Evolutionary conservation across 2,888 invertebrate species (phyloP).

Genomic region (Eremobia ochroleuca): DNA sequence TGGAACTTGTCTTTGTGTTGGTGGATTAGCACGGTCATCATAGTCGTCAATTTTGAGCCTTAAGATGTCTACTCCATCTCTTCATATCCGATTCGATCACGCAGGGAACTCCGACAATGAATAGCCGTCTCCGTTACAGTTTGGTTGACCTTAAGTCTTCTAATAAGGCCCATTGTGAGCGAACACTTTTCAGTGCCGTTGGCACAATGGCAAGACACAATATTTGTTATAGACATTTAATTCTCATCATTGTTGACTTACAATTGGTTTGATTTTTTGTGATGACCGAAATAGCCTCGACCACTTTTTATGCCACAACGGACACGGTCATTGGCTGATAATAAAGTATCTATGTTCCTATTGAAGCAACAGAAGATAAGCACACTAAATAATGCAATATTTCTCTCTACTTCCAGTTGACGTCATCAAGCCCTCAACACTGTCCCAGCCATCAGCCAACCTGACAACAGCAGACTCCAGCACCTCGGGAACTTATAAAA

Average conservation of each 20-base stretch:
- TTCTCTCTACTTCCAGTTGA: constrained; percentile 81
- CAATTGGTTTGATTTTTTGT: constrained; percentile 19
- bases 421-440: constrained; percentile 81
- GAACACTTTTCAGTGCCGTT: neutral
- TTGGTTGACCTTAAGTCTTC: neutral
- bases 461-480: constrained; percentile 79
- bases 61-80: neutral
- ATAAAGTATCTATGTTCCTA: constrained; percentile 21
- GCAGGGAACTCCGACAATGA: neutral
- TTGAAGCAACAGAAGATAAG: neutral
- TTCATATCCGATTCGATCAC: neutral
- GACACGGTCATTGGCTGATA: constrained; percentile 21
- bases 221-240: neutral
- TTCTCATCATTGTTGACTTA: constrained; percentile 3
- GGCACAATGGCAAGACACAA: neutral
- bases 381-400: constrained; percentile 36
- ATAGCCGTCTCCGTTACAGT: neutral
- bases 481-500: constrained; percentile 72
- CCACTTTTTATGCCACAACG: constrained; percentile 21
- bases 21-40: neutral
- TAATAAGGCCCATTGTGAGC: neutral
- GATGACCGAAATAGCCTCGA: constrained; percentile 14
- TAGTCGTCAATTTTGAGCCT: neutral
- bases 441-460: constrained; percentile 81
- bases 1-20: neutral